A percentile compares a stretch with the other conserved stretches of the same genome.
Evolutionary conservation across 2,797 vertebrate species (phyloP).

Genomic region (Scleropages formosus): DNA sequence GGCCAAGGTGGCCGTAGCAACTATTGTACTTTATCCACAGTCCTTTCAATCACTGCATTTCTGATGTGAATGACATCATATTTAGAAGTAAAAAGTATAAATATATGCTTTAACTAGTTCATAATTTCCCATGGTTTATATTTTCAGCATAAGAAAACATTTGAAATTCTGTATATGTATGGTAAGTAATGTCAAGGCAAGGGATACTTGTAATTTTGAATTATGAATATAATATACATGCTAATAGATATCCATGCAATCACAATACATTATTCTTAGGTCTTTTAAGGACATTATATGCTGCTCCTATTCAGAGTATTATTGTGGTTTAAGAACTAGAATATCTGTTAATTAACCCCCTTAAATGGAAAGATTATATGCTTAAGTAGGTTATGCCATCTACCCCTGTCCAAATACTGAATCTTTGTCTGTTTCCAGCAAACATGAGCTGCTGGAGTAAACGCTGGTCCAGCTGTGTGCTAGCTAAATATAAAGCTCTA

Average conservation of each 20-base stretch:
- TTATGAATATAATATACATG: not conserved
- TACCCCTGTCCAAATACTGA: not conserved
- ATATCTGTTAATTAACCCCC: slow-evolving; percentile 27
- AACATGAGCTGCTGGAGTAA: not conserved
- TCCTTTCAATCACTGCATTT: not conserved
- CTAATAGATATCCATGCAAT: not conserved
- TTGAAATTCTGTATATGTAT: not conserved
- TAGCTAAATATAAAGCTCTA: not conserved
- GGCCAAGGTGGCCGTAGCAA: too few relatives aligned
- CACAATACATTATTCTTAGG: not conserved
- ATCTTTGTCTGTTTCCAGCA: not conserved
- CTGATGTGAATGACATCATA: too few relatives aligned
- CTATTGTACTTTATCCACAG: not conserved
- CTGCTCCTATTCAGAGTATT: not conserved
- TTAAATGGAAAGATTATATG: slow-evolving; percentile 32
- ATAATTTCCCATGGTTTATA: not conserved
- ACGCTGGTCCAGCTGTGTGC: not conserved
- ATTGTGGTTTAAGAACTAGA: slow-evolving; percentile 26
- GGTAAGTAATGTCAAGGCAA: not conserved
- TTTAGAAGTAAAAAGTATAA: too few relatives aligned
- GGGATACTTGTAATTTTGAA: not conserved
- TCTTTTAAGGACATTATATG: slow-evolving; percentile 14
- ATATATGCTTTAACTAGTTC: too few relatives aligned
- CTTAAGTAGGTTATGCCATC: slow-evolving; percentile 28
- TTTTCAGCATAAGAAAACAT: not conserved